Base-by-base conservation (phyloP, 2,113 vertebrate species). In the Nibea albiflora region DNA sequence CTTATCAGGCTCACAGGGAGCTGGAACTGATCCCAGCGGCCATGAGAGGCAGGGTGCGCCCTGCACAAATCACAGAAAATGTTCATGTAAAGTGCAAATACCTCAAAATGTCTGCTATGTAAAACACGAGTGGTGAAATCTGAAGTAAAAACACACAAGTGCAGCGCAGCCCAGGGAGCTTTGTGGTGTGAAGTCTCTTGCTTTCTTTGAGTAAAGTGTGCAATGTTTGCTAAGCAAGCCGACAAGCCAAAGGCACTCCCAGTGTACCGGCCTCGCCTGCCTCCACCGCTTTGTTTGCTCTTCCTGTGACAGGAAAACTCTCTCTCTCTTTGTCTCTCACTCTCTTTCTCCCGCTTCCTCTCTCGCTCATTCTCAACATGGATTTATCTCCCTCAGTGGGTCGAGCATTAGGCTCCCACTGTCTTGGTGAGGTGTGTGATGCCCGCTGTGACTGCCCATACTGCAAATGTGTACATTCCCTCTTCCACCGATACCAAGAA, bases 221-320 rank as follows among this genome's bases (percentile, higher is more conserved):
- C 66, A 61, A 85, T 92, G 86, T 94, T 91, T 94, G 85, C 83
- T 72, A 53, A 91, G 85, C 73, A 79, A 85, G 75, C 76, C 4
- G 42, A 56, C 73, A 1, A 72, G 60, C 78, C 64, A 76, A 54
- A 73, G 84, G 20, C 85, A 79, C 91, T 88, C 91, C 91, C 78
- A 80, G 62, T 56, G 76, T 80, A n/a, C 69, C 12, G 17, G 31
- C 73, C 64, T 64, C 12, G 60, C 66, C 79, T 56, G 79, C 58
- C 64, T 76, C n/a, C 1, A 49, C 73, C 16, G 63, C 73, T 87
- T 76, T 93, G 91, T 93, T 94, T 92, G 84, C 80, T 70, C 74
- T 90, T 85, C 82, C 87, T 89, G 73, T 73, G 15, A 79, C 80
- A 83, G 77, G 67, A 86, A 85, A 69, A 17, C 52, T 73, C 81